Evolutionary conservation across 2,113 vertebrate genomes (phyloP).

Genomic region (Psittacus erithacus): DNA sequence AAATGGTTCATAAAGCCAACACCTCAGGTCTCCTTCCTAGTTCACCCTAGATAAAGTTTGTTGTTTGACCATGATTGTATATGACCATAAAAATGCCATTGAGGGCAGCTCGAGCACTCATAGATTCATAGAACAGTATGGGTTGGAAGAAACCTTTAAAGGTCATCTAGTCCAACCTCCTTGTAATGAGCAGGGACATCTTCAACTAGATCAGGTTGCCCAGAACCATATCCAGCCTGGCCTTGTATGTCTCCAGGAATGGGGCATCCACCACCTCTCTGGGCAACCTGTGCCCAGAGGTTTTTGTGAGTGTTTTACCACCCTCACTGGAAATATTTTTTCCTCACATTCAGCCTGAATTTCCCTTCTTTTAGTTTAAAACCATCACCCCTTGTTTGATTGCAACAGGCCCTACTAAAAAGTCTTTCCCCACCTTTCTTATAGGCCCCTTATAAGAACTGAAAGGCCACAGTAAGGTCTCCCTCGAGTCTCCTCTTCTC

Average conservation of each 20-base stretch:
- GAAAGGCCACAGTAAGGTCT: background rate
- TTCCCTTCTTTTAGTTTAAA: background rate
- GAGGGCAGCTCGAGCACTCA: background rate
- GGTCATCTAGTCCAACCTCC: background rate
- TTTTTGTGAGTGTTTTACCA: background rate
- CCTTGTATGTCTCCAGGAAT: background rate
- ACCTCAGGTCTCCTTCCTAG: background rate
- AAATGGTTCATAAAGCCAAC: background rate
- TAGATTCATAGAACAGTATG: background rate
- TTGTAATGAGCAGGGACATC: background rate
- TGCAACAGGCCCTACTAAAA: background rate
- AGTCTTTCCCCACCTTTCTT: background rate
- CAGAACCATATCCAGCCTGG: background rate
- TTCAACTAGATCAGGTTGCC: background rate
- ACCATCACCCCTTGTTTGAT: background rate
- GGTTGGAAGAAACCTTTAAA: background rate
- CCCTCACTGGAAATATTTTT: background rate
- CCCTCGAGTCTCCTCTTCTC: background rate
- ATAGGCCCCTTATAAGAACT: background rate
- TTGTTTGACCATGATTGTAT: background rate
- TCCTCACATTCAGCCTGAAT: background rate
- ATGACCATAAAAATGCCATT: background rate
- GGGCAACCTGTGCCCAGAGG: background rate
- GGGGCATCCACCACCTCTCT: background rate
- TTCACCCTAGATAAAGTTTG: background rate